Conservation (phyloP, 2,113 vertebrate species). For the Plotosus lineatus region DNA sequence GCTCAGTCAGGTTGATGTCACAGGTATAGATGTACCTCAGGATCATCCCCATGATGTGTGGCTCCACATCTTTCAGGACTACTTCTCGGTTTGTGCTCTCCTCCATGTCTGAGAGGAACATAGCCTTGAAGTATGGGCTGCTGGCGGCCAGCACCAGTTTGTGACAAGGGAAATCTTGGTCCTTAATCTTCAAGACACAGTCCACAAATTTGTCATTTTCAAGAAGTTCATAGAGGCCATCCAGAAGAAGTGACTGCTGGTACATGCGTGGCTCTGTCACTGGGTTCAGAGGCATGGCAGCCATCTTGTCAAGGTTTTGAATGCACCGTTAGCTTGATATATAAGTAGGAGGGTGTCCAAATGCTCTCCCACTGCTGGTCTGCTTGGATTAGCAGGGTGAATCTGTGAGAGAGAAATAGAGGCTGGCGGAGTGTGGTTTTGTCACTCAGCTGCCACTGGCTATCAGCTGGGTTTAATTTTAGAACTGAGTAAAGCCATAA, state of each 20-base stretch:
- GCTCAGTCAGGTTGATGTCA: conserved; percentile 87
- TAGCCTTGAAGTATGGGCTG: conserved; percentile 89
- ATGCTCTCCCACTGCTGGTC: conserved; percentile 58
- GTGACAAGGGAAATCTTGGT: conserved; percentile 92
- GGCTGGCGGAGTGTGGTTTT: conserved; percentile 42
- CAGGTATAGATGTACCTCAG: conserved; percentile 96
- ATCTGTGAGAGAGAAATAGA: conserved; percentile 44
- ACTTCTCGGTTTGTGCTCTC: conserved; percentile 88
- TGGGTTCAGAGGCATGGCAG: conserved; percentile 77
- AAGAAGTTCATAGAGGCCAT: conserved; percentile 90
- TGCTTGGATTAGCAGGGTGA: conserved; percentile 53
- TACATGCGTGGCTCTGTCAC: conserved; percentile 88
- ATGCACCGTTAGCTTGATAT: conserved; percentile 36
- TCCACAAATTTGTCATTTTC: conserved; percentile 93
- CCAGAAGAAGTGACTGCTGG: conserved; percentile 96
- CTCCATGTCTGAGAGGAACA: conserved; percentile 86
- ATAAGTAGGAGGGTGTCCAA: conserved; percentile 47
- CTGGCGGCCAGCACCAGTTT: conserved; percentile 93
- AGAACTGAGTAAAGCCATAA: conserved; percentile 65
- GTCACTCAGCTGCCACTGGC: conserved; percentile 69
- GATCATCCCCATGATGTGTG: conserved; percentile 87
- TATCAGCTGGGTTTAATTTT: conserved; percentile 85
- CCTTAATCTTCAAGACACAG: conserved; percentile 89
- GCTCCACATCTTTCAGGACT: conserved; percentile 88
- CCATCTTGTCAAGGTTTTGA: conserved; percentile 78